Conservation (phyloP, 2,797 vertebrate genomes). For the Hydrocynus forskahlii region DNA sequence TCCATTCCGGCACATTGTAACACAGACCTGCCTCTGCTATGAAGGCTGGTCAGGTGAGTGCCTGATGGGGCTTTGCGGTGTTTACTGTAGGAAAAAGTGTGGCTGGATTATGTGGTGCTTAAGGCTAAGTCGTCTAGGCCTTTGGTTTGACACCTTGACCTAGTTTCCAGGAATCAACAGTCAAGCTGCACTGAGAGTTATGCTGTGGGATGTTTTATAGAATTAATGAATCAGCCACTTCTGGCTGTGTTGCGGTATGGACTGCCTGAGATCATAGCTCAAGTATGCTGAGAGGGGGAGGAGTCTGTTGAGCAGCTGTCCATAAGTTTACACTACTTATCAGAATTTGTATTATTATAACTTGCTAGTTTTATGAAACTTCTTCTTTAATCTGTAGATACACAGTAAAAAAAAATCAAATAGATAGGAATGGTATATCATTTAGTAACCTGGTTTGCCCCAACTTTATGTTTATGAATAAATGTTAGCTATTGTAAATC, state of each 20-base stretch:
- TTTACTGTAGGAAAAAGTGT: conserved; percentile 17
- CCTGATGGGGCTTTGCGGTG: conserved; percentile 12
- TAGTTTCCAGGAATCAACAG: conserved; percentile 33
- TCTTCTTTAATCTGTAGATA: too few species aligned
- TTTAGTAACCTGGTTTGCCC: too few species aligned
- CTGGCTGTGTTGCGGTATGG: not conserved
- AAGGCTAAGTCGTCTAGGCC: conserved; percentile 22
- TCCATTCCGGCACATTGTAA: conserved; percentile 45
- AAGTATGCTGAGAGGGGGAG: not conserved
- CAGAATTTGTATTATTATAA: too few species aligned
- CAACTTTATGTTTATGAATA: too few species aligned
- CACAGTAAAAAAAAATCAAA: too few species aligned
- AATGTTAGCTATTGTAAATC: too few species aligned
- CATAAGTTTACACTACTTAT: not conserved
- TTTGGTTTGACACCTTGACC: conserved; percentile 41
- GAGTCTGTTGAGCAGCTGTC: not conserved
- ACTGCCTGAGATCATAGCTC: not conserved
- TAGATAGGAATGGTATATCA: not conserved
- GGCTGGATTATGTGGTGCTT: conserved; percentile 21
- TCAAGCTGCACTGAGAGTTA: conserved; percentile 1
- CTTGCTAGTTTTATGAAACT: too few species aligned
- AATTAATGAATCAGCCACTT: conserved; percentile 1
- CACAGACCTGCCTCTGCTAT: conserved; percentile 29
- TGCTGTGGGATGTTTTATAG: not conserved
- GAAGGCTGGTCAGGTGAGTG: conserved; percentile 33